Conservation (phyloP, 37 sponge, comb jelly and placozoan species). For the Diacarnus erythraeanus region DNA sequence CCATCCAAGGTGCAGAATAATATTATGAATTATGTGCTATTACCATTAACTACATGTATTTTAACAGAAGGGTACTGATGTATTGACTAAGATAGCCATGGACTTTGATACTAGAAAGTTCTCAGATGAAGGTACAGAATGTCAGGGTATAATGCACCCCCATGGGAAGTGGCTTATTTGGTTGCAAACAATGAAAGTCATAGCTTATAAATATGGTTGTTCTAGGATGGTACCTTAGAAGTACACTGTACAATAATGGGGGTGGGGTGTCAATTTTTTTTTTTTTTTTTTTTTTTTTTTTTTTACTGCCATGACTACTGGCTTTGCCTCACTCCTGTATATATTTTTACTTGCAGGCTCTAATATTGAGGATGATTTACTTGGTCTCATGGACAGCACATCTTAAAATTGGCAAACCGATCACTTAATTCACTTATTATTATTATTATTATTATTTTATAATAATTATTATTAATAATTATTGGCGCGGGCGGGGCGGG, state of each 20-base stretch:
- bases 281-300: not conserved
- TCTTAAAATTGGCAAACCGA: not conserved
- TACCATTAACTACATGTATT: not conserved
- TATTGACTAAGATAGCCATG: slow-evolving; percentile 21
- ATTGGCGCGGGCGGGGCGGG: not conserved
- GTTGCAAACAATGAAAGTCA: too few species aligned
- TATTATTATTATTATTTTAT: not conserved
- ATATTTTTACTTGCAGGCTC: slow-evolving; percentile 14
- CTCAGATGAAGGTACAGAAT: not conserved
- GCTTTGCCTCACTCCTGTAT: too few species aligned
- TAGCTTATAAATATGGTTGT: too few species aligned
- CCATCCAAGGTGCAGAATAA: slow-evolving; percentile 21
- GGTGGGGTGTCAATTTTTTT: not conserved
- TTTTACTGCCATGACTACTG: too few species aligned
- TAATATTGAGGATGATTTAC: slow-evolving; percentile 27
- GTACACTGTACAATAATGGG: not conserved
- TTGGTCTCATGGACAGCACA: slow-evolving; percentile 35
- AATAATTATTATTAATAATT: not conserved
- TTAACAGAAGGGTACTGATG: slow-evolving; percentile 26
- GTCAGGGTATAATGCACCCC: too few species aligned
- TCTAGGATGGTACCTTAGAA: not conserved
- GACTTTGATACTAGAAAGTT: slow-evolving; percentile 5
- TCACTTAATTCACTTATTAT: not conserved
- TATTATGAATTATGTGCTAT: not conserved
- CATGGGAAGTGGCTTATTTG: not conserved